These are phyloP conservation scores for Manis crassicaudata DNA, from an alignment of 2,797 vertebrate species.

Conservation along the genomic window DNA sequence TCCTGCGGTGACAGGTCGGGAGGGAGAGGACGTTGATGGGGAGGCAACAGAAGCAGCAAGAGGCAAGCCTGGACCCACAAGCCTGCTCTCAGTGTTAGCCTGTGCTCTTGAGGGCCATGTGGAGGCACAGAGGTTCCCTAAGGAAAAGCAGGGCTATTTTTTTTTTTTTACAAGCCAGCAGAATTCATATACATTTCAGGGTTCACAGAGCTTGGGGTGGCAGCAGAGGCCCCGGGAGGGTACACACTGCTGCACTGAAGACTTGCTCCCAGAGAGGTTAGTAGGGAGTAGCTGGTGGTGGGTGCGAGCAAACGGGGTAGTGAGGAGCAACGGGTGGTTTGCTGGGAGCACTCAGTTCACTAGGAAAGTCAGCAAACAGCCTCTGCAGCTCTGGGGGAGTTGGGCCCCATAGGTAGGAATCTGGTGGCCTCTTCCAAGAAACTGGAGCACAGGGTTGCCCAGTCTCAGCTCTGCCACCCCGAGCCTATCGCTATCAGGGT, in stretches of 20 bases:
- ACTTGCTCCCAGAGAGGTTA: too few species aligned
- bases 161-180: neutral
- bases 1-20: neutral
- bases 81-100: neutral
- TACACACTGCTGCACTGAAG: neutral
- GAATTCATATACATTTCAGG: neutral
- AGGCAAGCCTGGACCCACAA: neutral
- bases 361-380: neutral
- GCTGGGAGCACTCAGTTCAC: neutral
- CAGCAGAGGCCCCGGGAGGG: neutral
- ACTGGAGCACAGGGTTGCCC: neutral
- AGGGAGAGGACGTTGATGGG: too few species aligned
- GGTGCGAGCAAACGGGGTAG: neutral
- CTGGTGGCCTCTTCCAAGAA: neutral
- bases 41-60: too few species aligned
- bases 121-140: neutral
- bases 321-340: neutral
- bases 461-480: neutral
- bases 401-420: neutral
- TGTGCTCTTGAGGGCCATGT: neutral
- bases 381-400: neutral
- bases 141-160: neutral
- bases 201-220: neutral
- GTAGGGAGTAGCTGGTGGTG: neutral
- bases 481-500: neutral